Evolutionary conservation across 2,888 invertebrate species (phyloP).

Genomic region (Ennomos erosarius): DNA sequence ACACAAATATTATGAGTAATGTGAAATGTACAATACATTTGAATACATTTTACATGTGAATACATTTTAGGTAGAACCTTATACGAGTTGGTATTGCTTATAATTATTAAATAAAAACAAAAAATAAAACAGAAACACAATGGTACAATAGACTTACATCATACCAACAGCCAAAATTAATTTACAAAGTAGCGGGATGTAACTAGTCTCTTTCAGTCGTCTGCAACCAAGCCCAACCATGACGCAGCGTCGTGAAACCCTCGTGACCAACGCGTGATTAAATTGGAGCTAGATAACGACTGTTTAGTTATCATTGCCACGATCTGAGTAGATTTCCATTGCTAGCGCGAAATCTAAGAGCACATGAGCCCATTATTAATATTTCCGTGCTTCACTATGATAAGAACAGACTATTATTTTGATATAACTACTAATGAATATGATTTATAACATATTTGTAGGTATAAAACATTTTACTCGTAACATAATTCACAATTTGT

Average conservation of each 20-base stretch:
- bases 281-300: conserved; percentile 32
- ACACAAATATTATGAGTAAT: no score
- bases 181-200: conserved; percentile 4
- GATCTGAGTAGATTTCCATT: conserved; percentile 51
- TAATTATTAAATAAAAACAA: no score
- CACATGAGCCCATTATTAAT: conserved; percentile 19
- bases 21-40: no score
- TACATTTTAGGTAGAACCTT: no score
- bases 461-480: conserved; percentile 5
- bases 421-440: conserved; percentile 9
- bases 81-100: no score
- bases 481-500: conserved; percentile 10
- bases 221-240: conserved; percentile 3
- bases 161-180: neutral
- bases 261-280: conserved; percentile 34
- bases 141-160: no score
- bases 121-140: no score
- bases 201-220: conserved; percentile 11
- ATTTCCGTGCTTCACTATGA: conserved; percentile 23
- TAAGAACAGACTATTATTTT: conserved; percentile 22
- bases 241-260: conserved; percentile 38
- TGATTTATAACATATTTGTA: conserved; percentile 14
- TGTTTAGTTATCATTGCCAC: conserved; percentile 45
- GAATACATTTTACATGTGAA: no score
- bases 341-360: conserved; percentile 22